phyloP scores from a whole-genome alignment of 1,140 invertebrate genomes.

The Lucilia cuprina region DNA sequence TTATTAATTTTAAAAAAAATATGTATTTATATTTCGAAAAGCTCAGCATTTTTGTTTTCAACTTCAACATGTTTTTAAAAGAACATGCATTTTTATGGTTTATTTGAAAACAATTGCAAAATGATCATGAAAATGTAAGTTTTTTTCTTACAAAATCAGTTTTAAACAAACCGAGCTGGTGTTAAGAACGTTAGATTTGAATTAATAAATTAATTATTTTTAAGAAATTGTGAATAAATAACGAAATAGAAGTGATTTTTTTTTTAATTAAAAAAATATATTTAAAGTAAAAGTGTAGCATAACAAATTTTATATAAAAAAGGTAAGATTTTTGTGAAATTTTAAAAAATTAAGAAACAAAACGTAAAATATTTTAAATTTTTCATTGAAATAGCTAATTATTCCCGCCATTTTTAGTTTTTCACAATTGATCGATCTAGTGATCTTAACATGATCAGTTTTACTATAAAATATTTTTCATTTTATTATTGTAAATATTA shows the following conservation, averaged over 20 bases:
- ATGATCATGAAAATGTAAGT: neutral
- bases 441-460: too few species aligned
- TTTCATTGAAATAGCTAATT: too few species aligned
- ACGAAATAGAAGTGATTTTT: too few species aligned
- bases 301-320: neutral
- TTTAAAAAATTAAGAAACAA: neutral
- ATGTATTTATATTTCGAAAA: slow-evolving; percentile 3
- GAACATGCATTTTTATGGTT: neutral
- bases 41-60: slow-evolving; percentile 4
- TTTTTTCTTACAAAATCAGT: slow-evolving; percentile 17
- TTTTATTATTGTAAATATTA: too few species aligned
- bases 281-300: neutral
- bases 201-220: neutral
- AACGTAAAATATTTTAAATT: too few species aligned
- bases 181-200: slow-evolving; percentile 19
- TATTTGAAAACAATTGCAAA: slow-evolving; percentile 13
- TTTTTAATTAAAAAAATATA: too few species aligned
- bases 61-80: neutral
- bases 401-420: too few species aligned
- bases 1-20: neutral
- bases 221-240: neutral
- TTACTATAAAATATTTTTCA: too few species aligned
- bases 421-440: too few species aligned
- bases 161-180: slow-evolving; percentile 13
- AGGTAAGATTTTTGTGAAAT: neutral